Conservation (phyloP, 2,888 invertebrate species). For the Drosophila leonis region DNA sequence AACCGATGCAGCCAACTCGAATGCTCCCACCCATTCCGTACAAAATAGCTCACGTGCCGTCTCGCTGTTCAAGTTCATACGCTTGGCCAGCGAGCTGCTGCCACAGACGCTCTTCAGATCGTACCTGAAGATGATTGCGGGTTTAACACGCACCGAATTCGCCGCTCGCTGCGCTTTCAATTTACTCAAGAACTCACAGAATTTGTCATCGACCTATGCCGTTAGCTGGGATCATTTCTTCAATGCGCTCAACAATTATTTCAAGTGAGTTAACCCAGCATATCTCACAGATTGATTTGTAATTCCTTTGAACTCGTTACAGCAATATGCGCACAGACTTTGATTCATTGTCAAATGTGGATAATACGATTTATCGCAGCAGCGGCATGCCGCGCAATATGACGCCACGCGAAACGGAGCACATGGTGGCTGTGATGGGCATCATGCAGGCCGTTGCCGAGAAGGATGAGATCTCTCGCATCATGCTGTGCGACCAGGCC, state of each 20-base stretch:
- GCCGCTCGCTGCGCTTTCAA: constrained; percentile 93
- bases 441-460: constrained; percentile 92
- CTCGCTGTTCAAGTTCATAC: constrained; percentile 95
- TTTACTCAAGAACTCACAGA: constrained; percentile 89
- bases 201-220: constrained; percentile 87
- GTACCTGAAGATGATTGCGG: constrained; percentile 94
- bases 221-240: constrained; percentile 95
- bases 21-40: constrained; percentile 1
- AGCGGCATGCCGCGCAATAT: constrained; percentile 88
- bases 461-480: constrained; percentile 92
- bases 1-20: constrained; percentile 61
- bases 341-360: constrained; percentile 45
- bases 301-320: constrained; percentile 52
- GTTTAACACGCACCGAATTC: constrained; percentile 91
- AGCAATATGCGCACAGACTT: constrained; percentile 90
- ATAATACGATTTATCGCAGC: constrained; percentile 89
- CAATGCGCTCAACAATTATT: constrained; percentile 90
- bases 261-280: constrained; percentile 86
- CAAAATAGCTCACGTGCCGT: constrained; percentile 88
- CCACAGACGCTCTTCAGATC: constrained; percentile 94
- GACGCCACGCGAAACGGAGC: constrained; percentile 93
- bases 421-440: constrained; percentile 92
- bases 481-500: constrained; percentile 94
- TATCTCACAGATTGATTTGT: background rate
- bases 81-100: constrained; percentile 94